Percentiles rank a stretch among this genome's conserved stretches.
phyloP scores from a whole-genome alignment of 2,888 invertebrate species.

The Eilema depressum region DNA sequence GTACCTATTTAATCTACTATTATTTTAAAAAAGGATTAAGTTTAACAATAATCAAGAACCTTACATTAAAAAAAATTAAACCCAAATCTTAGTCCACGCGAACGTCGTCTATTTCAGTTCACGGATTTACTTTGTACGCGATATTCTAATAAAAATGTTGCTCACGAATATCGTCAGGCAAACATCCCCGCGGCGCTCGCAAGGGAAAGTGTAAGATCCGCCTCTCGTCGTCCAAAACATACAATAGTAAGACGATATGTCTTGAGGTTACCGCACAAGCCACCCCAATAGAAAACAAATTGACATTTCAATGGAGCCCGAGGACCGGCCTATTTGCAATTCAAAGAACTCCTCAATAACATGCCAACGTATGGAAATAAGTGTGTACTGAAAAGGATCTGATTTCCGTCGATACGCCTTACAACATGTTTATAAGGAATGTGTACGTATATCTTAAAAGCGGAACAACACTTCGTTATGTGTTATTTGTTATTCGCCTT shows the following conservation, averaged over 20 bases:
- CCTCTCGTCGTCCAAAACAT: conserved; percentile 53
- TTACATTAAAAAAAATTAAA: too few species aligned
- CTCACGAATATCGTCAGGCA: conserved; percentile 42
- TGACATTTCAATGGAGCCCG: conserved; percentile 83
- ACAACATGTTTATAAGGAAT: conserved; percentile 36
- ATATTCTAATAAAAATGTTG: conserved; percentile 36
- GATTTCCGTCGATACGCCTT: conserved; percentile 70
- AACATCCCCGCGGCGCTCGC: conserved; percentile 47
- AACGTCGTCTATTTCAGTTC: not conserved
- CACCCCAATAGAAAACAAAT: conserved; percentile 85
- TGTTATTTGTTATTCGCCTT: too few species aligned
- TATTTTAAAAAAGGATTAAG: too few species aligned
- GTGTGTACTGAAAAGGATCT: conserved; percentile 79
- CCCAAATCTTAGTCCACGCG: too few species aligned
- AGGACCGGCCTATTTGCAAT: conserved; percentile 82
- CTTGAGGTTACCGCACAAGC: conserved; percentile 64
- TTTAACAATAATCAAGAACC: too few species aligned
- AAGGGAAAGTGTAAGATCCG: conserved; percentile 53
- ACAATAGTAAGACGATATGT: conserved; percentile 73
- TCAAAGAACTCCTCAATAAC: conserved; percentile 84
- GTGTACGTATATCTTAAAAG: not conserved
- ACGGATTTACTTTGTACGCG: not conserved
- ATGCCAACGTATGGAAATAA: conserved; percentile 80
- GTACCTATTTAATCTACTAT: too few species aligned
- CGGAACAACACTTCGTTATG: too few species aligned